Evolutionary conservation across 2,888 invertebrate species (phyloP).

Genomic region (Dendrolimus houi): DNA sequence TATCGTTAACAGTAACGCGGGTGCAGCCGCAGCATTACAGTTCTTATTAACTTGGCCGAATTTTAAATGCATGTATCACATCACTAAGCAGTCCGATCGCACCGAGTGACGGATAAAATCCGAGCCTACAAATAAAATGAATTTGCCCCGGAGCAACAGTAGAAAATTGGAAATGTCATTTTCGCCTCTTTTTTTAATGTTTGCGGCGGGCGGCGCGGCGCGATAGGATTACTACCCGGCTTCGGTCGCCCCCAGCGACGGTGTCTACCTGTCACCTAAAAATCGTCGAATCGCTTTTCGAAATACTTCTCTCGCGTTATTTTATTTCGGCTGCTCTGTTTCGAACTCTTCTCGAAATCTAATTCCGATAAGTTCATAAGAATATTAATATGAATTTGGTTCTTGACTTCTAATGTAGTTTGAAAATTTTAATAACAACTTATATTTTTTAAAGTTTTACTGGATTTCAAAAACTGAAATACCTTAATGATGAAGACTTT

Average conservation of each 20-base stretch:
- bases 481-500: no score
- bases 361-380: no score
- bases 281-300: conserved; percentile 38
- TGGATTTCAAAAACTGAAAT: no score
- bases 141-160: conserved; percentile 67
- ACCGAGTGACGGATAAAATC: conserved; percentile 58
- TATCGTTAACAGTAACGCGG: no score
- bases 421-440: no score
- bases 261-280: conserved; percentile 39
- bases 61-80: conserved; percentile 8
- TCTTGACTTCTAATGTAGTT: no score
- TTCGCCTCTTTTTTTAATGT: conserved; percentile 74
- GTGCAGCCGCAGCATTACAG: no score
- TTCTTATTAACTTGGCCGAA: neutral
- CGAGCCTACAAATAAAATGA: conserved; percentile 71
- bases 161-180: conserved; percentile 79
- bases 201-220: conserved; percentile 51
- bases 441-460: no score
- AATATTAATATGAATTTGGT: no score
- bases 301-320: conserved; percentile 8
- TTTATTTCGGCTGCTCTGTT: neutral
- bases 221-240: conserved; percentile 55
- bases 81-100: conserved; percentile 9
- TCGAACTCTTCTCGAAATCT: neutral
- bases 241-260: conserved; percentile 36